Evolutionary conservation across 2,113 vertebrate species (phyloP).

Genomic region (Polypterus senegalus): DNA sequence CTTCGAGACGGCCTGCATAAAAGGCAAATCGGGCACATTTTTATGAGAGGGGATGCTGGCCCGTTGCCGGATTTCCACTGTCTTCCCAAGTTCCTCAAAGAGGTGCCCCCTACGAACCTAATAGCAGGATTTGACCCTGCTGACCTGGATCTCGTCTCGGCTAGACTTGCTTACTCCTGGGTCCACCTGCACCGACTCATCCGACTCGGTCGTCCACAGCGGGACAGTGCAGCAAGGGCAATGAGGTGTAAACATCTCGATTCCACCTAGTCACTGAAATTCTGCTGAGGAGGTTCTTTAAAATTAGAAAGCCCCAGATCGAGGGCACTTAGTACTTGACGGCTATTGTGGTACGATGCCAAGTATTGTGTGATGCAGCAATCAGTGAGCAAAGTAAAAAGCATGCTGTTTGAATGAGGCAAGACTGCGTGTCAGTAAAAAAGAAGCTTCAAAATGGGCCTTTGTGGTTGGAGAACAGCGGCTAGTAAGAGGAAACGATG

Average conservation of each 20-base stretch:
- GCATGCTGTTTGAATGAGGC: too few species aligned
- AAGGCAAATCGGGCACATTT: conserved; percentile 54
- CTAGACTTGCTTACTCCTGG: conserved; percentile 59
- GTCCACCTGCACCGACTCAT: conserved; percentile 53
- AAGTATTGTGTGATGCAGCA: too few species aligned
- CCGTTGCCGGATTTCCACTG: conserved; percentile 43
- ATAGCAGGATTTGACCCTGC: conserved; percentile 39
- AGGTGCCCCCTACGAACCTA: conserved; percentile 48
- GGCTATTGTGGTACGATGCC: too few species aligned
- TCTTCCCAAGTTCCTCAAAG: conserved; percentile 57
- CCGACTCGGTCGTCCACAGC: conserved; percentile 34
- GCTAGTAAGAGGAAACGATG: too few species aligned
- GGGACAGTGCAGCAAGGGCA: conserved; percentile 20
- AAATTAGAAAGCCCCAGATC: not conserved
- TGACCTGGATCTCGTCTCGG: conserved; percentile 39
- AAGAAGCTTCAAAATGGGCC: too few species aligned
- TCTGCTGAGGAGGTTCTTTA: not conserved
- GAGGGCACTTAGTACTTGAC: not conserved
- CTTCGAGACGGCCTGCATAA: conserved; percentile 50
- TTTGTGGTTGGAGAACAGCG: too few species aligned
- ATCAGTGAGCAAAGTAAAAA: too few species aligned
- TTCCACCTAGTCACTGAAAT: conserved; percentile 8
- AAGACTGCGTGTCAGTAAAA: too few species aligned
- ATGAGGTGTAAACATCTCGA: conserved; percentile 23
- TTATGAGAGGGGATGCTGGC: conserved; percentile 37